These are phyloP conservation scores for Acanthosepion esculentum DNA, from an alignment of 2,888 invertebrate species.

Conservation along the genomic window DNA sequence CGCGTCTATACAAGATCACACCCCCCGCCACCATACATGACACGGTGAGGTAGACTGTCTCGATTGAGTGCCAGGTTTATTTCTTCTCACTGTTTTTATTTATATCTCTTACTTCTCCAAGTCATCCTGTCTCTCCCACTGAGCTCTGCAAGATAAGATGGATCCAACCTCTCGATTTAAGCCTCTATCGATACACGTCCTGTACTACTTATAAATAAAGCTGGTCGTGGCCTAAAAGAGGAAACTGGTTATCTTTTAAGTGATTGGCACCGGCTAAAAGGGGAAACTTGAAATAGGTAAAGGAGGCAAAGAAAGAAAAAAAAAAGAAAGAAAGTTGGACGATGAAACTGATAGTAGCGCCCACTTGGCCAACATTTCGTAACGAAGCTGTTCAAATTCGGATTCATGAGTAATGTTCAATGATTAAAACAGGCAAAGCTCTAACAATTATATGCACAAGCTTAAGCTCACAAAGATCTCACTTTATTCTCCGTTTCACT, in stretches of 20 bases:
- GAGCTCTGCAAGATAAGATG: neutral
- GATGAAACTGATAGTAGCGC: neutral
- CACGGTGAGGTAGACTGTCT: neutral
- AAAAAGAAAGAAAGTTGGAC: neutral
- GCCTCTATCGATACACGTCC: conserved; percentile 9
- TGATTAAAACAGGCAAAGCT: neutral
- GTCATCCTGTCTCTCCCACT: neutral
- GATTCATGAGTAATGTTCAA: neutral
- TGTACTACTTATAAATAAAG: neutral
- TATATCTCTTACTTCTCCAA: neutral
- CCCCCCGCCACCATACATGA: neutral
- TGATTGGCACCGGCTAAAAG: neutral
- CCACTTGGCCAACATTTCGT: conserved; percentile 8
- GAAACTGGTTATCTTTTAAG: neutral
- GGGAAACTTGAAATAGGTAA: neutral
- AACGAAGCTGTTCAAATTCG: neutral
- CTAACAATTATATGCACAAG: no score
- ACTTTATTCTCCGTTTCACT: no score
- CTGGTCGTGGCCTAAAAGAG: neutral
- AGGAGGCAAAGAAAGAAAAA: neutral
- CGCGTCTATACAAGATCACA: neutral
- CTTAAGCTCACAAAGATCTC: no score
- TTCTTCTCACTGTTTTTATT: neutral
- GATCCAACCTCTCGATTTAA: neutral
- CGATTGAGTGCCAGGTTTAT: neutral